Evolutionary conservation across 2,888 invertebrate species (phyloP), one percentile per base, ranked within the genome.

Genomic region (Polylopha cassiicola): DNA sequence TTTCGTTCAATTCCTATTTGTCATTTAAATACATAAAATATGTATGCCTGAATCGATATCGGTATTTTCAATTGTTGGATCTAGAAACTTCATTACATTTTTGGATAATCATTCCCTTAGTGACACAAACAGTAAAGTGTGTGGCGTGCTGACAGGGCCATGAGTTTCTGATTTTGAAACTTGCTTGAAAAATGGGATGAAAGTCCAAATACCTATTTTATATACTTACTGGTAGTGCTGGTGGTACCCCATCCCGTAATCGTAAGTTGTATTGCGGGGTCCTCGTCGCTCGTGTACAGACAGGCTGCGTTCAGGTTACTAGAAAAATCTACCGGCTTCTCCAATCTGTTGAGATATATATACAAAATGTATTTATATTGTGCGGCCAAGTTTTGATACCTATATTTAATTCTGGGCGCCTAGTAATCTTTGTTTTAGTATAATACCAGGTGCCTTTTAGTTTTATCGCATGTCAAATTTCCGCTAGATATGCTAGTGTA

Each of bases 231-330:
- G 1, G 64, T 58, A n/a, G 58, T 70, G 44, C 70, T 78, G 2
- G 63, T 78, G 41, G 58, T 66, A 1, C 86, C 86, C 85, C 85
- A 86, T 1, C 86, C 86, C 0, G 82, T 80, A 21, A 85, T 61
- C 1, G 70, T 72, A 5, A 86, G 65, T 0, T 62, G 46, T 11
- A 37, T 39, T 2, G 38, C 55, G 2, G 82, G 75, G 39, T 73
- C 65, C 0, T 51, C 44, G 0, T 46, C 36, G 20, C 43, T 58
- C 0, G 79, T 75, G 43, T 79, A 73, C 16, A 86, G 53, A 27
- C 86, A 86, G 2, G 73, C 66, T 1, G 85, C 71, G 37, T 69
- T 70, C 27, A 76, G 46, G 4, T 48, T 57, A 31, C 46, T 61
- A 1, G 73, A 56, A 32, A 69, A 67, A 5, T 42, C 29, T 3